Conservation (phyloP, 2,888 invertebrate species). For the Ganaspis brasiliensis region DNA sequence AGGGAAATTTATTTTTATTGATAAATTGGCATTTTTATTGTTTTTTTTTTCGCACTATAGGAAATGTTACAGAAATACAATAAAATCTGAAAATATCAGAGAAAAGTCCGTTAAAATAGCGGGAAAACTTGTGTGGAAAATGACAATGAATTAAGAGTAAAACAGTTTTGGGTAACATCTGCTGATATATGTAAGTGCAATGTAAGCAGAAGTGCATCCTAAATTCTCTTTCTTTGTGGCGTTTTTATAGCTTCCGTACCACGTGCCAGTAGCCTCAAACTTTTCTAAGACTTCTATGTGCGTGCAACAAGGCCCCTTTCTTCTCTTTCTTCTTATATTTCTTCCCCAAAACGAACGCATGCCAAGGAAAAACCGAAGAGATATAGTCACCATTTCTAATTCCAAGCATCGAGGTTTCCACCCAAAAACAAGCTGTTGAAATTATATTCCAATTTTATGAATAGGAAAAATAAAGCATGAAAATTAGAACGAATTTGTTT, state of each 20-base stretch:
- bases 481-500: not conserved
- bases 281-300: constrained; percentile 33
- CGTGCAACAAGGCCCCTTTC: constrained; percentile 26
- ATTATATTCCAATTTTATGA: not conserved
- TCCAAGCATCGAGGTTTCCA: not conserved
- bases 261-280: constrained; percentile 26
- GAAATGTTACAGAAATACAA: too few relatives aligned
- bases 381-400: constrained; percentile 6
- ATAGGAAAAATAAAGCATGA: not conserved
- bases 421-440: not conserved
- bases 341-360: constrained; percentile 4
- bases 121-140: not conserved
- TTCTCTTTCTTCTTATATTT: constrained; percentile 40
- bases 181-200: constrained; percentile 4
- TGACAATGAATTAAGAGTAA: constrained; percentile 8
- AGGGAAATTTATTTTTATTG: not conserved
- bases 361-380: not conserved
- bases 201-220: constrained; percentile 20
- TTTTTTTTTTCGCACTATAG: too few relatives aligned
- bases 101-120: not conserved
- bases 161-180: constrained; percentile 14
- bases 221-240: constrained; percentile 19
- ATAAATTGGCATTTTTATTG: too few relatives aligned
- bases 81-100: too few relatives aligned
- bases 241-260: constrained; percentile 35